Evolutionary conservation across 2,797 vertebrate species (phyloP).

Genomic region (Cirrhinus mrigala): DNA sequence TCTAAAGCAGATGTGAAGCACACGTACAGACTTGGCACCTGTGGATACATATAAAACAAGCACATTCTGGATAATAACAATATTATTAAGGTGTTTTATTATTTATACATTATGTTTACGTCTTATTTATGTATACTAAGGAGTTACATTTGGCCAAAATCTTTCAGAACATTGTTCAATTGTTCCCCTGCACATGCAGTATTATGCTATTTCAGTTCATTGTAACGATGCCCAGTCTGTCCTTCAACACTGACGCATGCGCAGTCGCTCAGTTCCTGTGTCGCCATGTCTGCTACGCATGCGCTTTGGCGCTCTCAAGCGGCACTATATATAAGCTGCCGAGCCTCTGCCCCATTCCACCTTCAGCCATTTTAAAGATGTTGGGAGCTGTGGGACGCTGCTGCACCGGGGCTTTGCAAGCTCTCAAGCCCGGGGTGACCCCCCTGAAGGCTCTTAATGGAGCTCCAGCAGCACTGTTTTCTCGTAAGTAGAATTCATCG

Average conservation of each 20-base stretch:
- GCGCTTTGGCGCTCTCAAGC: conserved; percentile 60
- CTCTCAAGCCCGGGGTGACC: conserved; percentile 78
- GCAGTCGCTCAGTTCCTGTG: conserved; percentile 10
- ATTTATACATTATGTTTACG: not conserved
- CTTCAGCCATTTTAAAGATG: conserved; percentile 86
- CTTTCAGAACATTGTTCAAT: conserved; percentile 14
- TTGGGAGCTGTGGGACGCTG: conserved; percentile 82
- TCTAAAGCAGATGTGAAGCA: not conserved
- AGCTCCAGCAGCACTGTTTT: conserved; percentile 77
- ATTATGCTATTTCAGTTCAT: conserved; percentile 7
- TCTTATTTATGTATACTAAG: not conserved
- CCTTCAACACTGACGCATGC: conserved; percentile 63
- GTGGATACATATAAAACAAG: not conserved
- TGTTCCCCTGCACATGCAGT: not conserved
- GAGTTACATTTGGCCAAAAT: not conserved
- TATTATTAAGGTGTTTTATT: not conserved
- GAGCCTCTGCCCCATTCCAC: conserved; percentile 76
- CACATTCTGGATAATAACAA: not conserved
- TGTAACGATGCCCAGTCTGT: conserved; percentile 38
- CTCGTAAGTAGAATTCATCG: conserved; percentile 70
- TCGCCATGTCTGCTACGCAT: conserved; percentile 62
- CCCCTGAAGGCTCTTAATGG: conserved; percentile 78
- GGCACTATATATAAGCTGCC: conserved; percentile 72
- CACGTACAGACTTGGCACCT: not conserved
- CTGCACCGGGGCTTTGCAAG: conserved; percentile 79